Base-by-base conservation (phyloP, 1,140 invertebrate species). In the Druon quercuslanigerum region DNA sequence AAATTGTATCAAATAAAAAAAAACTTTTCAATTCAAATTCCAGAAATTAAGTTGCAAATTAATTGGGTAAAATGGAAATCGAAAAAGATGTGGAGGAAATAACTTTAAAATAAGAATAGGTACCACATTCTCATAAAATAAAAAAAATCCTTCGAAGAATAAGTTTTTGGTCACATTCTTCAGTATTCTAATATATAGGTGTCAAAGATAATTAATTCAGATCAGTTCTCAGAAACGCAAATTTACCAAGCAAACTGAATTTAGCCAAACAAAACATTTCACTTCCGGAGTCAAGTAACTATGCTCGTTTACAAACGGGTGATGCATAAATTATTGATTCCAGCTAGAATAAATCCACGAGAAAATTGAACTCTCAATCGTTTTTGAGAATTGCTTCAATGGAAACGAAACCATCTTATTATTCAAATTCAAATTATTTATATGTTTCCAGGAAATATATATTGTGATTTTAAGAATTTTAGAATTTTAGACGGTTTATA, bases 281-380 rank as follows among this genome's bases (percentile, higher is more conserved):
- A 66, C 60, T 66, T 66, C 25, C 60, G 60, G 25, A 66, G 25
- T 66, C 60, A 66, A n/a, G 54, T 20, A 33, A 33, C 25, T 33
- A 56, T 56, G 19, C 7, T 12, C 25, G 19, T 6, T 66, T 20
- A 12, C 17, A 56, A 16, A 33, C 25, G 4, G 60, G n/a, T 16
- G 60, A 16, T 66, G 60, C 33, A 66, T 66, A 66, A 66, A 66
- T 60, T 33, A 60, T 60, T 57, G 25, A 66, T 66, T 60, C 20
- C 20, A 3, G 3, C 19, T 57, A 20, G 25, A 57, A 25, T 57
- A 40, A 46, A 66, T 66, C 20, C 2, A 60, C 12, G 14, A 11
- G 12, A 60, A 33, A 60, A 60, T 60, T 46, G 40, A 46, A 12
- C 57, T 14, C 57, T 20, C 57, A 14, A 57, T 25, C 12, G 14